Conservation (phyloP, 2,888 invertebrate species). For the Steinernema hermaphroditum region DNA sequence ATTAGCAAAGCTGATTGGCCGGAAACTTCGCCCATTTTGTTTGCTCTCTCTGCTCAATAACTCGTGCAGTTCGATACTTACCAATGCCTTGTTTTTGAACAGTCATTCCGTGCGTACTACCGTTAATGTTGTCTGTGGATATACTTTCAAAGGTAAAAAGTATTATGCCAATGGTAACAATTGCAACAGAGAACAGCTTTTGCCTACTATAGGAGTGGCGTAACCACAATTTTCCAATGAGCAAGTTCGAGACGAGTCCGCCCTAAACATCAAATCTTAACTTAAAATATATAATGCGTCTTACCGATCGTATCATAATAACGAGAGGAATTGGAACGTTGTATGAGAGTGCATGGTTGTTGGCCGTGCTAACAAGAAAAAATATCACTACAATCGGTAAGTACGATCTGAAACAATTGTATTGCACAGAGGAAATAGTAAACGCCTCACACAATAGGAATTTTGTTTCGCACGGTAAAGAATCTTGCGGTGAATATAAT, state of each 20-base stretch:
- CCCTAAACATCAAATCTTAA: conserved; percentile 73
- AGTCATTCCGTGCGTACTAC: neutral
- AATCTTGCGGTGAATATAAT: conserved; percentile 48
- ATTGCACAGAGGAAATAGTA: conserved; percentile 4
- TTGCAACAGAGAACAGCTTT: conserved; percentile 85
- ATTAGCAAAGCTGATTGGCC: too few relatives aligned
- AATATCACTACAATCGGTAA: conserved; percentile 79
- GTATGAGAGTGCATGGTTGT: conserved; percentile 89
- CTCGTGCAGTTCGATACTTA: neutral
- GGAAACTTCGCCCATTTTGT: too few relatives aligned
- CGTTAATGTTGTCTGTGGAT: conserved; percentile 39
- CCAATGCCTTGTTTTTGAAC: neutral
- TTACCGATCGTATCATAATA: conserved; percentile 92
- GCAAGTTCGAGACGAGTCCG: conserved; percentile 92
- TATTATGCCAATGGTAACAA: conserved; percentile 89
- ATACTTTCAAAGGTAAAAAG: conserved; percentile 84
- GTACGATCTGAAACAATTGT: conserved; percentile 47
- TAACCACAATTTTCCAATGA: conserved; percentile 86
- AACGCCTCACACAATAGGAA: conserved; percentile 40
- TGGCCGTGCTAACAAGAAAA: conserved; percentile 83
- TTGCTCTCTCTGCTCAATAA: too few relatives aligned
- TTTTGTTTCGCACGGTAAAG: conserved; percentile 42
- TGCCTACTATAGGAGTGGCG: conserved; percentile 76
- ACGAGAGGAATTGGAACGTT: conserved; percentile 96
- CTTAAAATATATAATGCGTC: conserved; percentile 53